Conservation (phyloP, 2,797 vertebrate species). For the Jordanella pulchra region DNA sequence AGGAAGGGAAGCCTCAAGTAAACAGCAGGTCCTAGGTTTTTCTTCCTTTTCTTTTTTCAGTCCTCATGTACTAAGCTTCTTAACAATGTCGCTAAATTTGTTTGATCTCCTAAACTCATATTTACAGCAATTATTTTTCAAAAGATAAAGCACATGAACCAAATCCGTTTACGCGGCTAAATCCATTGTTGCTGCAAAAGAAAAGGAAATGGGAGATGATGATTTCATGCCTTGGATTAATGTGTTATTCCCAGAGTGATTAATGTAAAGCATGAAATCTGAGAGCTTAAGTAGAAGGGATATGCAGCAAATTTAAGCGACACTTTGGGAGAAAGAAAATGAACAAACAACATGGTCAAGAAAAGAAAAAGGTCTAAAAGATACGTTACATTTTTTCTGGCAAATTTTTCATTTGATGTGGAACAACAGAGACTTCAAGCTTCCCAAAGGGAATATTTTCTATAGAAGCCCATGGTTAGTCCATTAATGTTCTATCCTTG, state of each 20-base stretch:
- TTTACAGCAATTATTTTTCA: constrained; percentile 76
- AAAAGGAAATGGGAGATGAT: constrained; percentile 69
- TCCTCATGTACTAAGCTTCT: constrained; percentile 72
- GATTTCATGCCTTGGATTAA: constrained; percentile 82
- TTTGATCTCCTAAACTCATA: constrained; percentile 80
- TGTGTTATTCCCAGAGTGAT: constrained; percentile 72
- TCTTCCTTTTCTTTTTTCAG: constrained; percentile 26
- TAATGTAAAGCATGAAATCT: constrained; percentile 77
- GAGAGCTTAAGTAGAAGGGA: constrained; percentile 68
- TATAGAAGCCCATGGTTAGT: constrained; percentile 68
- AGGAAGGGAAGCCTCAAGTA: constrained; percentile 42
- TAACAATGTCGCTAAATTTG: constrained; percentile 74
- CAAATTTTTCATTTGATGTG: constrained; percentile 20
- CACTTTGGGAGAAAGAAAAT: constrained; percentile 45
- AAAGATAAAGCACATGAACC: constrained; percentile 77
- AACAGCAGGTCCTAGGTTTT: constrained; percentile 45
- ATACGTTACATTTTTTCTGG: constrained; percentile 2
- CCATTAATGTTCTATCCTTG: constrained; percentile 76
- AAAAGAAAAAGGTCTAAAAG: constrained; percentile 39
- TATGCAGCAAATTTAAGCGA: constrained; percentile 48
- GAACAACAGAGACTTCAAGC: constrained; percentile 73
- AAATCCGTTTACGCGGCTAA: constrained; percentile 74
- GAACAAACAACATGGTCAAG: constrained; percentile 38
- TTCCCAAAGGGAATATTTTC: constrained; percentile 55
- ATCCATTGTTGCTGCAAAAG: constrained; percentile 72